Conservation (phyloP, 2,113 vertebrate genomes). For the Perognathus longimembris region DNA sequence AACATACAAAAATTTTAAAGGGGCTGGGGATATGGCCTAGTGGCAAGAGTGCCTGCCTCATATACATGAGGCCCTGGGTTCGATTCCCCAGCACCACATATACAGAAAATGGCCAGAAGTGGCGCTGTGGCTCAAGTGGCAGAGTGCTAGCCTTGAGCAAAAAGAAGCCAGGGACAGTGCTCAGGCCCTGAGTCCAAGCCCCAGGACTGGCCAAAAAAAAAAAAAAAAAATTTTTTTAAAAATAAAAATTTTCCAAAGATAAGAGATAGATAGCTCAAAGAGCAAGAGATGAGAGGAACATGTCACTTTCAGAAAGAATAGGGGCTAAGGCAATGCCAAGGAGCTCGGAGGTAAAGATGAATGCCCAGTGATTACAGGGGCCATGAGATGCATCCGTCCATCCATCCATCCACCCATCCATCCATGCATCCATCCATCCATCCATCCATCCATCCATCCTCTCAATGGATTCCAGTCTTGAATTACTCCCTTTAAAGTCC, state of each 20-base stretch:
- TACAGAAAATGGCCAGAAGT: too few relatives aligned
- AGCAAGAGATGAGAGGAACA: background rate
- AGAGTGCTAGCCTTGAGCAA: too few relatives aligned
- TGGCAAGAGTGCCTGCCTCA: too few relatives aligned
- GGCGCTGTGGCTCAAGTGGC: too few relatives aligned
- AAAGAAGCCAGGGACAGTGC: too few relatives aligned
- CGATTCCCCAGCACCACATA: too few relatives aligned
- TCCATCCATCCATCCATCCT: too few relatives aligned
- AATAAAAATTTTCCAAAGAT: background rate
- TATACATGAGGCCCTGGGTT: too few relatives aligned
- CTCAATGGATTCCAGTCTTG: background rate
- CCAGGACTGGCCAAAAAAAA: background rate
- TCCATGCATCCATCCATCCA: too few relatives aligned
- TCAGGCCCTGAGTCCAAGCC: too few relatives aligned
- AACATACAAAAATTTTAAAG: background rate
- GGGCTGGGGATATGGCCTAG: too few relatives aligned
- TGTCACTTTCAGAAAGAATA: background rate
- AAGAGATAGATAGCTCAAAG: background rate
- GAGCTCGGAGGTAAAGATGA: background rate
- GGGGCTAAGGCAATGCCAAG: background rate
- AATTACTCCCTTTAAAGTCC: background rate
- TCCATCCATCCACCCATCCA: too few relatives aligned
- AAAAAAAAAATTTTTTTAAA: background rate
- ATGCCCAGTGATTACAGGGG: background rate
- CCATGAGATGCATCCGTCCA: background rate